phyloP scores from a whole-genome alignment of 2,888 invertebrate genomes.

The Agriotes lineatus region DNA sequence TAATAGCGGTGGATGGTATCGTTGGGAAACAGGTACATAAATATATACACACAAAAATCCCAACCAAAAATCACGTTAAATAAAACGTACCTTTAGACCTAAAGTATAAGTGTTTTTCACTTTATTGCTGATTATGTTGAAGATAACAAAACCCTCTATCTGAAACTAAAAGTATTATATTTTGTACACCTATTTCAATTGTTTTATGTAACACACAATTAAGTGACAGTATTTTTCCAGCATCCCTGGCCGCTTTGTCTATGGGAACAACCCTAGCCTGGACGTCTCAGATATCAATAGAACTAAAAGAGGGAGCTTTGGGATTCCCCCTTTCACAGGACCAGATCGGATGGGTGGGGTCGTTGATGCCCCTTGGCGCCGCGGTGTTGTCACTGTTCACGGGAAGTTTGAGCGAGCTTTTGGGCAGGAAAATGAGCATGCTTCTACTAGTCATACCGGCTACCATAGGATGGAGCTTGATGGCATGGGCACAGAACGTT shows the following conservation, averaged over 20 bases:
- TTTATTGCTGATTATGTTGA: too few relatives aligned
- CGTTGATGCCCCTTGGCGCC: slow-evolving; percentile 77
- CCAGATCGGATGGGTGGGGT: slow-evolving; percentile 77
- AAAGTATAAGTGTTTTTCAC: too few relatives aligned
- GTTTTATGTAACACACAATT: too few relatives aligned
- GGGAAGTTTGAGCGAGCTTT: slow-evolving; percentile 74
- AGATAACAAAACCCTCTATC: too few relatives aligned
- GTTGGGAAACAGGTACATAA: too few relatives aligned
- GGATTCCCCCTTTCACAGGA: slow-evolving; percentile 67
- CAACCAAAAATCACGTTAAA: too few relatives aligned
- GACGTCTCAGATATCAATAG: slow-evolving; percentile 74
- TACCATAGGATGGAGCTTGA: slow-evolving; percentile 78
- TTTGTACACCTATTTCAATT: too few relatives aligned
- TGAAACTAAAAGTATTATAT: too few relatives aligned
- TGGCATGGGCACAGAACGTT: slow-evolving; percentile 74
- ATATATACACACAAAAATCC: too few relatives aligned
- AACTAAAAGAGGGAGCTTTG: slow-evolving; percentile 66
- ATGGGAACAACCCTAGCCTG: slow-evolving; percentile 82
- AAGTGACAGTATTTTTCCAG: too few relatives aligned
- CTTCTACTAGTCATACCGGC: slow-evolving; percentile 74
- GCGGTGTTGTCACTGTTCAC: slow-evolving; percentile 78
- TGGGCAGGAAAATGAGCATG: slow-evolving; percentile 79
- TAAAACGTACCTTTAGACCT: too few relatives aligned
- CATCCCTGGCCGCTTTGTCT: slow-evolving; percentile 75
- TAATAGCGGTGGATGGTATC: too few relatives aligned